These are phyloP conservation scores for Sympetrum striolatum DNA, from an alignment of 2,888 invertebrate genomes.

Conservation along the genomic window DNA sequence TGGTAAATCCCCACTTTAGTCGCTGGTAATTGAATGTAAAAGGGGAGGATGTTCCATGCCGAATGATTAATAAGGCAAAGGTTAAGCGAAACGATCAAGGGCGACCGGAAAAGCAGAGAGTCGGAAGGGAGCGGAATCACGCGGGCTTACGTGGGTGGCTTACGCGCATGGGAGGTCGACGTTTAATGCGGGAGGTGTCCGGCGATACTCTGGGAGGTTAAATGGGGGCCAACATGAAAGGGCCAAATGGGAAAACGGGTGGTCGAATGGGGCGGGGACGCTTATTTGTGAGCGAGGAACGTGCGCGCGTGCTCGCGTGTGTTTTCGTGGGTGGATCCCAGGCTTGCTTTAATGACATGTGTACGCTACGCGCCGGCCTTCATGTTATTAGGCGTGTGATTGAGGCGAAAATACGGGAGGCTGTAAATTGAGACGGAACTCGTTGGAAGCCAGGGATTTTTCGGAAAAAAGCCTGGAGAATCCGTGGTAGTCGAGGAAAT, in stretches of 20 bases:
- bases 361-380: slow-evolving; percentile 7
- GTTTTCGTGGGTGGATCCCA: not conserved
- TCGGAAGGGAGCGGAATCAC: not conserved
- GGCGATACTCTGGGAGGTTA: not conserved
- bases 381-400: slow-evolving; percentile 33
- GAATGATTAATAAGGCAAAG: slow-evolving; percentile 42
- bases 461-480: not conserved
- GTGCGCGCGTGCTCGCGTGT: not conserved
- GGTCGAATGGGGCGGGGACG: slow-evolving; percentile 14
- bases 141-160: not conserved
- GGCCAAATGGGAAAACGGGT: not conserved
- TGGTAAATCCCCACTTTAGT: slow-evolving; percentile 37
- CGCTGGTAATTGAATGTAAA: slow-evolving; percentile 38
- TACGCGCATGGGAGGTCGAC: slow-evolving; percentile 22
- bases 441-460: not conserved
- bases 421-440: slow-evolving; percentile 17
- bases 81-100: slow-evolving; percentile 34
- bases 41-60: not conserved
- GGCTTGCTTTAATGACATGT: not conserved
- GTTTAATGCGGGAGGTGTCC: not conserved
- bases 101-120: not conserved
- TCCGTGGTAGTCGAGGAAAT: not conserved
- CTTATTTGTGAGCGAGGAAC: slow-evolving; percentile 5
- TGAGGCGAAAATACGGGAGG: not conserved
- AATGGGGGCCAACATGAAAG: not conserved